A percentile compares a stretch with the other conserved stretches of the same genome.
phyloP scores from a whole-genome alignment of 2,888 invertebrate species.

The Parasteatoda lunata region DNA sequence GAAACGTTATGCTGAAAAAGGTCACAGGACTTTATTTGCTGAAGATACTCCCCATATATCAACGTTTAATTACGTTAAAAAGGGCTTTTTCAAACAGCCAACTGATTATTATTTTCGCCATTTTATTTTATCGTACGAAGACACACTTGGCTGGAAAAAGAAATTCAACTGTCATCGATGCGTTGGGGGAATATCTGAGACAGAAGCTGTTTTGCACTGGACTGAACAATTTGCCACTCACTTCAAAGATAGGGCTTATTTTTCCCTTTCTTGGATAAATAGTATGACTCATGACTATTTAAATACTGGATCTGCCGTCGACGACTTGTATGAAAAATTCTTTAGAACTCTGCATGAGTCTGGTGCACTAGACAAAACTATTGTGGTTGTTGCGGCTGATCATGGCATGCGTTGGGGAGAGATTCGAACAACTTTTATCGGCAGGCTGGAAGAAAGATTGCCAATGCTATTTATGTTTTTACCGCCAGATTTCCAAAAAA shows the following conservation, averaged over 20 bases:
- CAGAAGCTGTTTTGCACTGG: conserved; percentile 63
- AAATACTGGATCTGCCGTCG: conserved; percentile 73
- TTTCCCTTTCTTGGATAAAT: conserved; percentile 73
- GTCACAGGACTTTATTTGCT: conserved; percentile 73
- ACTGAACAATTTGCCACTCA: conserved; percentile 35
- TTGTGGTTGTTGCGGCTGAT: conserved; percentile 72
- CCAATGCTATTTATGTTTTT: conserved; percentile 76
- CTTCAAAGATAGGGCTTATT: conserved; percentile 69
- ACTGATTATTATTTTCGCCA: conserved; percentile 74
- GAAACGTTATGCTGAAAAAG: conserved; percentile 72
- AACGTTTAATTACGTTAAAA: conserved; percentile 73
- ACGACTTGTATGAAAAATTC: conserved; percentile 75
- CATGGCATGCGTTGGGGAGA: conserved; percentile 74
- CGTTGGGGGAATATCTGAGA: conserved; percentile 63
- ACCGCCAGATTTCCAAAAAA: conserved; percentile 82
- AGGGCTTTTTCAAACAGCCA: conserved; percentile 73
- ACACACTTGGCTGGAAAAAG: conserved; percentile 33
- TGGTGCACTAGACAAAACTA: conserved; percentile 73
- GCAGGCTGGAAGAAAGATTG: conserved; percentile 74
- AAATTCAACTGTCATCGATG: conserved; percentile 44
- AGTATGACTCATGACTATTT: conserved; percentile 73
- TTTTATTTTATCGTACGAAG: conserved; percentile 73
- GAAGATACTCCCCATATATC: conserved; percentile 73
- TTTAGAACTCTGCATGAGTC: conserved; percentile 78
- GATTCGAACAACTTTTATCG: conserved; percentile 73